These are phyloP conservation scores for Hestina assimilis DNA, from an alignment of 1,140 invertebrate species.

Conservation along the genomic window DNA sequence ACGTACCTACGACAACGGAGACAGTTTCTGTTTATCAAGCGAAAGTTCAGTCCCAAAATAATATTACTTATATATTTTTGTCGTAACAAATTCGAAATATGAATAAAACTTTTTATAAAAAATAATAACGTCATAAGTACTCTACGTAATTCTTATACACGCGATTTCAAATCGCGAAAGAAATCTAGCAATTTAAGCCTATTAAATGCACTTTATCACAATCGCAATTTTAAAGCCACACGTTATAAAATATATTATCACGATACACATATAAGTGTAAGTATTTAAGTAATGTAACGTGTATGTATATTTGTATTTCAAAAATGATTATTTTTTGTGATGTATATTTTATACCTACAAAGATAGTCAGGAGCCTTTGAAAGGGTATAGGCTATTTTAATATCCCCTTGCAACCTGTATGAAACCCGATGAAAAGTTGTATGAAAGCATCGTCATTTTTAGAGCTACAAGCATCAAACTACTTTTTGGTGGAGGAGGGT, in stretches of 20 bases:
- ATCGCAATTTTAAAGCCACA: conserved; percentile 8
- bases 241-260: not conserved
- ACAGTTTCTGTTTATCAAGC: conserved; percentile 9
- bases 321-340: too few species aligned
- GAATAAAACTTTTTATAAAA: not conserved
- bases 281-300: too few species aligned
- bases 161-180: conserved; percentile 5
- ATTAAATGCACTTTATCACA: conserved; percentile 23
- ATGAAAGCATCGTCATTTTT: too few species aligned
- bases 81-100: not conserved
- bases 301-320: too few species aligned
- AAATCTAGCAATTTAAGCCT: conserved; percentile 23
- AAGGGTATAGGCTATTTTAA: too few species aligned
- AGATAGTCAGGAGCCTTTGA: too few species aligned
- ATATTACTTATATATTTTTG: not conserved
- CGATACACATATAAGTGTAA: not conserved
- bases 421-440: too few species aligned
- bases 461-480: too few species aligned
- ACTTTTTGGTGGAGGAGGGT: too few species aligned
- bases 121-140: not conserved
- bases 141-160: conserved; percentile 20
- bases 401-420: too few species aligned
- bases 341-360: too few species aligned
- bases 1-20: conserved; percentile 6
- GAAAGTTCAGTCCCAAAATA: not conserved